Conservation (phyloP, 1,140 invertebrate species). For the Steinernema khuongi region DNA sequence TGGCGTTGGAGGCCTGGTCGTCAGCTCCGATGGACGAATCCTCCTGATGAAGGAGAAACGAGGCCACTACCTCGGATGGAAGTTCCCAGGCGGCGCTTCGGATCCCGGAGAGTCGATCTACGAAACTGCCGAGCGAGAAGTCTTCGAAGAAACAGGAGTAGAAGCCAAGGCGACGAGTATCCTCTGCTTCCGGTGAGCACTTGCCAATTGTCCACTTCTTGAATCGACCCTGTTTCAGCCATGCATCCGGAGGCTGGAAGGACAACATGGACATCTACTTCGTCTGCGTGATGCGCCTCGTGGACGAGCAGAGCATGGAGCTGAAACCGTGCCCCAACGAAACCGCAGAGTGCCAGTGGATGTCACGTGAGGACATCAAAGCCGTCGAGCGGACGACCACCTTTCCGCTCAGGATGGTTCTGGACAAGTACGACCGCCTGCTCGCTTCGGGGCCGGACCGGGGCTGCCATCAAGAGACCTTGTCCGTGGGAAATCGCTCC, state of each 20-base stretch:
- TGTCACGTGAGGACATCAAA: neutral
- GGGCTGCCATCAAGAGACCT: too few species aligned
- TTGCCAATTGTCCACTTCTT: neutral
- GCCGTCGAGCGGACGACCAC: neutral
- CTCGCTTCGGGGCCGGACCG: too few species aligned
- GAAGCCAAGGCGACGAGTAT: neutral
- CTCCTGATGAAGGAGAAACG: constrained; percentile 1
- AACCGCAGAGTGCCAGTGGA: neutral
- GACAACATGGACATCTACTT: constrained; percentile 13
- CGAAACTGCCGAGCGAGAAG: neutral
- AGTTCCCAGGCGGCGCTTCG: neutral
- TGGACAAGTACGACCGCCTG: neutral
- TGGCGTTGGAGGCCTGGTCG: neutral
- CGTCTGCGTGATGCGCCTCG: neutral
- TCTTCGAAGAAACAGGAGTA: neutral
- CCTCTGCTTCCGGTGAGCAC: neutral
- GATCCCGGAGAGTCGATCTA: neutral
- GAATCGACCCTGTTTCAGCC: neutral
- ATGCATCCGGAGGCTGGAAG: neutral
- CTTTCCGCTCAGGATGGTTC: neutral
- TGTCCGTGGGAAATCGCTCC: too few species aligned
- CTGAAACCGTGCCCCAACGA: neutral
- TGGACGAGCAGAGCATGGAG: neutral
- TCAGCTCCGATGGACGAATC: neutral
- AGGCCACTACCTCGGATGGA: neutral